A percentile compares a stretch with the other conserved stretches of the same genome.
Conservation (phyloP, 2,888 invertebrate genomes). For the Carpatolechia fugitivella region DNA sequence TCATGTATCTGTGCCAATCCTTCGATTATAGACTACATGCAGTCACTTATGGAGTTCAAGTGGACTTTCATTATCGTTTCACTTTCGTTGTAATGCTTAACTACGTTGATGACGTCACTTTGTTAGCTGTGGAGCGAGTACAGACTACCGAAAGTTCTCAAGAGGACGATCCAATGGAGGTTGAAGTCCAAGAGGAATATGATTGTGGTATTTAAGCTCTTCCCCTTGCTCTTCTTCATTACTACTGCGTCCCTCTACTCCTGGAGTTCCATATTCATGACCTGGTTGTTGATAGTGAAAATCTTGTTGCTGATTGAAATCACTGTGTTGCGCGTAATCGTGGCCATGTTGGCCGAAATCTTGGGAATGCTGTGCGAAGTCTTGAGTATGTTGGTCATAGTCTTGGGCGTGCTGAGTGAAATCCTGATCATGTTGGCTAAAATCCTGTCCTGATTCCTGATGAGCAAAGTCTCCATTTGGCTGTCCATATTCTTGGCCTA, state of each 20-base stretch:
- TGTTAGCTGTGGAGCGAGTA: background rate
- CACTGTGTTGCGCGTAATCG: slow-evolving; percentile 24
- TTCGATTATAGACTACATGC: background rate
- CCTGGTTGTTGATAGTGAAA: slow-evolving; percentile 36
- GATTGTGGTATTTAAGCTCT: slow-evolving; percentile 57
- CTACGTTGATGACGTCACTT: background rate
- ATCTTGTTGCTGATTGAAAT: background rate
- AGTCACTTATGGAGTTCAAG: background rate
- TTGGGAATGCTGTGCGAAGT: slow-evolving; percentile 31
- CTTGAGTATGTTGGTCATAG: slow-evolving; percentile 28
- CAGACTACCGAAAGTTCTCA: slow-evolving; percentile 62
- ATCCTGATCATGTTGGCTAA: slow-evolving; percentile 22
- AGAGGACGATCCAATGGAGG: slow-evolving; percentile 67
- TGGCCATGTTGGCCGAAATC: slow-evolving; percentile 31
- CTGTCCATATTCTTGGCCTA: slow-evolving; percentile 27
- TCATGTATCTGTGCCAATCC: slow-evolving; percentile 1
- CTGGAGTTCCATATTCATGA: slow-evolving; percentile 39
- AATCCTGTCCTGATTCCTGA: slow-evolving; percentile 19
- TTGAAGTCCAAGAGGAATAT: slow-evolving; percentile 67
- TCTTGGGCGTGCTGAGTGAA: slow-evolving; percentile 25
- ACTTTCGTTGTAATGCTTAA: background rate
- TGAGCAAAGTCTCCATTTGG: slow-evolving; percentile 24
- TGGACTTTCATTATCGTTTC: background rate
- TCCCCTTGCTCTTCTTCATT: slow-evolving; percentile 38
- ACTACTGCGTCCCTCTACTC: slow-evolving; percentile 62